Conservation (phyloP, 2,888 invertebrate species). For the Aporophyla nigra region DNA sequence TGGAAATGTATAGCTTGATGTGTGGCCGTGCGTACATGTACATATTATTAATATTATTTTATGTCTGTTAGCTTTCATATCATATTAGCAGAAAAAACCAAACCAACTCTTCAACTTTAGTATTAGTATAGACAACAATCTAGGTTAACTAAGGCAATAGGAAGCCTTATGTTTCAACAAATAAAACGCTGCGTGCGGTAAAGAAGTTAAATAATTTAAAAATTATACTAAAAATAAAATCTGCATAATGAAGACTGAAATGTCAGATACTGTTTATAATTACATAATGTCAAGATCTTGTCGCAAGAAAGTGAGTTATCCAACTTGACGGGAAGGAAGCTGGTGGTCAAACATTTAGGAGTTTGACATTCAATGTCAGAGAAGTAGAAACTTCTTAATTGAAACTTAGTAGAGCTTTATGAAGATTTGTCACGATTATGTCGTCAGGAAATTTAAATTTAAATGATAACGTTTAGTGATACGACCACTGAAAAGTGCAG, state of each 20-base stretch:
- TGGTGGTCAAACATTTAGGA: constrained; percentile 53
- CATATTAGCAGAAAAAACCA: too few relatives aligned
- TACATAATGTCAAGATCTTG: constrained; percentile 49
- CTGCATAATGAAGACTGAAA: constrained; percentile 25
- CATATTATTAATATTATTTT: too few relatives aligned
- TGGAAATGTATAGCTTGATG: too few relatives aligned
- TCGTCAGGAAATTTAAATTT: constrained; percentile 12
- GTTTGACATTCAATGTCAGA: constrained; percentile 47
- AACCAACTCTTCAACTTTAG: too few relatives aligned
- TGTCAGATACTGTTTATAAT: constrained; percentile 35
- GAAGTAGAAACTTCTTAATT: constrained; percentile 57
- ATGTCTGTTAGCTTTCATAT: too few relatives aligned
- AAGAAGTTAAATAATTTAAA: constrained; percentile 5
- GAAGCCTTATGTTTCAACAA: background rate
- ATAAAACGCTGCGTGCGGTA: background rate
- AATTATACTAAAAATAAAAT: background rate
- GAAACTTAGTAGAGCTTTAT: constrained; percentile 42
- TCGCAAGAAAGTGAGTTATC: constrained; percentile 30
- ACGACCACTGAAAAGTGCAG: background rate
- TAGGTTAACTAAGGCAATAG: too few relatives aligned
- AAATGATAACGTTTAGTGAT: background rate
- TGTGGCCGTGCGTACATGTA: too few relatives aligned
- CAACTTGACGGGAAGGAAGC: constrained; percentile 33
- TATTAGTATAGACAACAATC: background rate
- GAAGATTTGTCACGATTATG: constrained; percentile 31